phyloP scores from a whole-genome alignment of 2,113 vertebrate genomes.

The Esox niger region DNA sequence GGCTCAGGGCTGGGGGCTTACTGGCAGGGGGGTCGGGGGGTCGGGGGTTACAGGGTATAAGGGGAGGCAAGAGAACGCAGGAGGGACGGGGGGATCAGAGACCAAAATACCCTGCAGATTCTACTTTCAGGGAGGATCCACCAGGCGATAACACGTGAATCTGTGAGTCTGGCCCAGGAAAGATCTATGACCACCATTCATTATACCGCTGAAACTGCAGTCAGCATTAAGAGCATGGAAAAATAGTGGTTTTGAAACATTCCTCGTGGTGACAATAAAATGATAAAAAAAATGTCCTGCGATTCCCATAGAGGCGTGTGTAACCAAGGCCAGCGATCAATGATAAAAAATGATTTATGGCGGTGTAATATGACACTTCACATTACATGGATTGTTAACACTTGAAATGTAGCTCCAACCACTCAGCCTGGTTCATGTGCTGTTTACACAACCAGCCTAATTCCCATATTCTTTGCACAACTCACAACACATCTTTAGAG shows the following conservation, averaged over 20 bases:
- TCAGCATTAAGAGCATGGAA: neutral
- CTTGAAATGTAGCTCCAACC: neutral
- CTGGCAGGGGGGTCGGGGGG: too few relatives aligned
- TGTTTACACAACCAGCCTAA: too few relatives aligned
- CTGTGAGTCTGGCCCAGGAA: neutral
- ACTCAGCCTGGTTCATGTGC: neutral
- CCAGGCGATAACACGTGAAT: neutral
- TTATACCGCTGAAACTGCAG: neutral
- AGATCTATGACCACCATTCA: neutral
- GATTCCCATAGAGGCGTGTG: too few relatives aligned
- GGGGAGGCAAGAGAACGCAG: neutral
- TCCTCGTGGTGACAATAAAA: neutral
- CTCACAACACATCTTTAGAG: too few relatives aligned
- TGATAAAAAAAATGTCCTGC: too few relatives aligned
- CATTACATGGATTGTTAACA: neutral
- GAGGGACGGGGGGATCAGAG: neutral
- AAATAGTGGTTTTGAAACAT: neutral
- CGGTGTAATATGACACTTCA: too few relatives aligned
- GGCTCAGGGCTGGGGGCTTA: conserved; percentile 16
- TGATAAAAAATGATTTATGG: too few relatives aligned
- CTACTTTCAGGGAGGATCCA: conserved; percentile 4
- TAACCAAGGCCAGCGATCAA: too few relatives aligned
- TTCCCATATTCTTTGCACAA: too few relatives aligned
- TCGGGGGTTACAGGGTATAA: too few relatives aligned
- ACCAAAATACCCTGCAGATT: conserved; percentile 26